phyloP scores from a whole-genome alignment of 1,140 invertebrate genomes.

The Adoxophyes honmai region DNA sequence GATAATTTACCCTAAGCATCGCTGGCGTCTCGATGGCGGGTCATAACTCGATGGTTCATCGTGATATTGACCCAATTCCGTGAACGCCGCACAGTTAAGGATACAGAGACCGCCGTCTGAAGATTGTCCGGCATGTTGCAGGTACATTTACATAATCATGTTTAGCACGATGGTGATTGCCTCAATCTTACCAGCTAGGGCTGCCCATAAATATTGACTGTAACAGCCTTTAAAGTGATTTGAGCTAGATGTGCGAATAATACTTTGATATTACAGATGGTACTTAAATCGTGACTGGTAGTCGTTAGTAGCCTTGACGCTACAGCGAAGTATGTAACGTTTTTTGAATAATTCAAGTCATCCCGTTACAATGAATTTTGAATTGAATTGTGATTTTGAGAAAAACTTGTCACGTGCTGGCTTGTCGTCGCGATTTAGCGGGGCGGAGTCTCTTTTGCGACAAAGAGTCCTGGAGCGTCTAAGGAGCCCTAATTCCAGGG shows the following conservation, averaged over 20 bases:
- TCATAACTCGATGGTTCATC: not conserved
- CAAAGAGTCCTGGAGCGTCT: constrained; percentile 59
- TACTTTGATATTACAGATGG: no score
- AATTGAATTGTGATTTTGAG: not conserved
- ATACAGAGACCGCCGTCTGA: no score
- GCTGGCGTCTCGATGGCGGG: constrained; percentile 15
- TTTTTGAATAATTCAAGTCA: not conserved
- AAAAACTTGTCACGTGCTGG: constrained; percentile 52
- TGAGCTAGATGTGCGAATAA: no score
- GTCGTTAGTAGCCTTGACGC: no score
- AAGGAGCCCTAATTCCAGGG: constrained; percentile 63
- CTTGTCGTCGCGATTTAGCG: constrained; percentile 37
- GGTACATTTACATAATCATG: no score
- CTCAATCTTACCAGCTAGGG: no score
- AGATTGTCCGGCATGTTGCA: no score
- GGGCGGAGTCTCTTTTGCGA: constrained; percentile 54
- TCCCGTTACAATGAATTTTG: not conserved
- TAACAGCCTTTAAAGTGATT: no score
- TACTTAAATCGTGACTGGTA: no score
- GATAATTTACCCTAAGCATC: constrained; percentile 41
- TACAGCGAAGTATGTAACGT: no score
- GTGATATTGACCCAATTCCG: constrained; percentile 12
- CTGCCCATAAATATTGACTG: no score
- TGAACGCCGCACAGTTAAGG: not conserved
- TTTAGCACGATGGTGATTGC: no score